Base-by-base conservation (phyloP, 1,140 invertebrate genomes). In the Orius laevigatus region DNA sequence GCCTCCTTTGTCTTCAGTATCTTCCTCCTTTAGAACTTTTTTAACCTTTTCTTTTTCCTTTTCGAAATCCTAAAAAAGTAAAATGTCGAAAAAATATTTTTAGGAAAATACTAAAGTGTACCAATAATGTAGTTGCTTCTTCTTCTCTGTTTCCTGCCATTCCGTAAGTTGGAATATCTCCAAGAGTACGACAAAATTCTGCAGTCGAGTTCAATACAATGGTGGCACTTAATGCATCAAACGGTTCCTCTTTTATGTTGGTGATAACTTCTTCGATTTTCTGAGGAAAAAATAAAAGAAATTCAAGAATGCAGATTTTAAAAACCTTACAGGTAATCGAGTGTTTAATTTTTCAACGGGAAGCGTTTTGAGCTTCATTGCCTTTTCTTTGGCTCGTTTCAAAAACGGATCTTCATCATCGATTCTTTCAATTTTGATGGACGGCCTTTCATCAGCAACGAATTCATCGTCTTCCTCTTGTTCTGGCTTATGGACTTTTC, bases 181-280 rank as follows among this genome's bases (percentile, higher is more conserved):
- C 90, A 2, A 98, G 69, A 34, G 89, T 92, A 55, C 93, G 74
- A 64, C 93, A 97, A 70, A 97, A 98, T 70, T 98, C 94, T 1
- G 91, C 90, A 0, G 91, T 96, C 10, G 89, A 79, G 69, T 97
- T 93, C 25, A 97, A 65, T 25, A 87, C 74, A 55, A 97, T 93
- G 52, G 63, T 54, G 71, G n/a, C 14, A 11, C 11, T 11, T 39
- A 12, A 9, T 60, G 53, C 59, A 15, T 57, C 60, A 51, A 66
- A 62, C 31, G 62, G 60, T 46, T 72, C 69, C 3, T 64, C 58
- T 53, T 69, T 71, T 2, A 66, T 58, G 44, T 68, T 63, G 0
- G 54, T 36, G 48, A 62, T 60, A 8, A 66, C 55, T 31, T 58
- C 54, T 16, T 54, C 52, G 15, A 53, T 39, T 48, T 52, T 46